Evolutionary conservation across 2,797 vertebrate species (phyloP), one percentile per base, ranked within the genome.

Genomic region (Lepilemur septentrionalis): DNA sequence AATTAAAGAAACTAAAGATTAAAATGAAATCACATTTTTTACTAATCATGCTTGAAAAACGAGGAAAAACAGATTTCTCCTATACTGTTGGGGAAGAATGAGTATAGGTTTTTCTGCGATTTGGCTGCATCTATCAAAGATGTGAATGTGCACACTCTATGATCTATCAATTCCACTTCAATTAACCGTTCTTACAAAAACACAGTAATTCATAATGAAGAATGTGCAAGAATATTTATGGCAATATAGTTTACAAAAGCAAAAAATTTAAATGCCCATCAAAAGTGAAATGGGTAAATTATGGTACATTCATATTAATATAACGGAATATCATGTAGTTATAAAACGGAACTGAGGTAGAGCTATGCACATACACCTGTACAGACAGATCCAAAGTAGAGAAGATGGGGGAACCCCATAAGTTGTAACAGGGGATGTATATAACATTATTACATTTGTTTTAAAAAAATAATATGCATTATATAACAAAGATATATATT

Each of bases 21-120:
- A 43, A 65, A 67, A 11, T 46, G 12, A 85, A 85, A 43, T 84
- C 35, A 46, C 25, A 78, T 63, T 55, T 85, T 92, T 57, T 46
- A 55, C 23, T 35, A 22, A 85, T 38, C 23, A 85, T 46, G 32
- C 59, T 35, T 73, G 10, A 92, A 92, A 82, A 92, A 43, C 55
- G 9, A 75, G 81, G 72, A 35, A 65, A 85, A 67, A 78, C 5
- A 11, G 17, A 30, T 78, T 92, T 92, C 72, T 92, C 48, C 70
- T 67, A 28, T 14, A 43, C 4, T 28, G n/a, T 8, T 15, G 22
- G 30, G 14, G 23, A 57, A 85, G 67, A 25, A 57, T 69, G 22
- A 46, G 32, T 25, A 48, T 2, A 78, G 22, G 15, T 46, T 28
- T 38, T 28, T 25, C 52, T 43, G 48, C 48, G 46, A 38, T 22